Percentiles rank a stretch among this genome's conserved stretches.
Conservation (phyloP, 2,797 vertebrate species). For the Merluccius polli region DNA sequence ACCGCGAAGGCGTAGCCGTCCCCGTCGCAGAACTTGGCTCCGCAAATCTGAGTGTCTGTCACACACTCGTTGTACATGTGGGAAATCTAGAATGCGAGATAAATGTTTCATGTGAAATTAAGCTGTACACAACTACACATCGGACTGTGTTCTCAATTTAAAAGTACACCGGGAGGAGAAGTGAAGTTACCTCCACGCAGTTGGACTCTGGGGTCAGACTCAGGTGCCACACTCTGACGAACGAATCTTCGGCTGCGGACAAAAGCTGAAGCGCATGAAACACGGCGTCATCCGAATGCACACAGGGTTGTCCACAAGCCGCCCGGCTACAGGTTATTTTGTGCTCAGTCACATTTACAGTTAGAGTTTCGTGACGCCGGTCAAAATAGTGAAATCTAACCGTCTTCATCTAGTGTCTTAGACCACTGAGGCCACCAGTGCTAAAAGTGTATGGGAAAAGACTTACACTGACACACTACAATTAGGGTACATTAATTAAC, state of each 20-base stretch:
- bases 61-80: slow-evolving; percentile 90
- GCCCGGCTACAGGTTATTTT: no score
- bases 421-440: not conserved
- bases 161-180: not conserved
- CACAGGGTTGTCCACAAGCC: no score
- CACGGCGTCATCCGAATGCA: not conserved
- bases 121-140: slow-evolving; percentile 6
- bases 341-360: no score
- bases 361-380: no score
- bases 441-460: not conserved
- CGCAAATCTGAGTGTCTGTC: slow-evolving; percentile 88
- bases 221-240: slow-evolving; percentile 91
- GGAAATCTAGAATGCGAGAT: slow-evolving; percentile 67
- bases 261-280: slow-evolving; percentile 76
- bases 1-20: slow-evolving; percentile 87
- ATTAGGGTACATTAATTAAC: no score
- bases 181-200: slow-evolving; percentile 77
- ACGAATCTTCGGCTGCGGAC: slow-evolving; percentile 91
- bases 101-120: not conserved
- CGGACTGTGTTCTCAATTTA: not conserved
- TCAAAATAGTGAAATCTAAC: no score
- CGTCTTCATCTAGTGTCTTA: not conserved
- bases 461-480: no score
- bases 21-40: slow-evolving; percentile 89
- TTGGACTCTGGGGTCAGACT: slow-evolving; percentile 70